phyloP scores from a whole-genome alignment of 2,113 vertebrate species.

The Beaufortia kweichowensis region DNA sequence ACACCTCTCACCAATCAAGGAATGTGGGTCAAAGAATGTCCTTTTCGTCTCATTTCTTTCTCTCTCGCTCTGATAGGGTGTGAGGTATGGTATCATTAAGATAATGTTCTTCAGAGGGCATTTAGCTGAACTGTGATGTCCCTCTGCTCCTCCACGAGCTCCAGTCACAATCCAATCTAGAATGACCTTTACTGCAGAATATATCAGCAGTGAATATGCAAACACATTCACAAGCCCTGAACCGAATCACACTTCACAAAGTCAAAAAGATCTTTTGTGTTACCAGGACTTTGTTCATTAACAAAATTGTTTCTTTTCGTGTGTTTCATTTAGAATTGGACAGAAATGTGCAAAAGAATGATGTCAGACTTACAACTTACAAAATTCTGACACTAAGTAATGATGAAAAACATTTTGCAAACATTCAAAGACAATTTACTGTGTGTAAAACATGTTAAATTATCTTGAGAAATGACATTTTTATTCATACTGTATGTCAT shows the following conservation, averaged over 20 bases:
- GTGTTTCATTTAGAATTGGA: no score
- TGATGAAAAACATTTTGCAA: no score
- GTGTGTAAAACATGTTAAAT: no score
- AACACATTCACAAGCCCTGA: conserved; percentile 25
- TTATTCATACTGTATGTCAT: not conserved
- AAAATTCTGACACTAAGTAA: no score
- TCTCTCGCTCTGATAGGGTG: conserved; percentile 50
- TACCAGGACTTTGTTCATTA: not conserved
- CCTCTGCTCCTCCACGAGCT: conserved; percentile 59
- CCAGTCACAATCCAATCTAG: conserved; percentile 61
- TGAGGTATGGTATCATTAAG: conserved; percentile 69
- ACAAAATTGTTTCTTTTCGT: no score
- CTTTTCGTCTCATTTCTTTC: conserved; percentile 52
- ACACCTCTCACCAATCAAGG: conserved; percentile 58
- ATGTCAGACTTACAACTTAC: no score
- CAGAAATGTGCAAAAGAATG: no score
- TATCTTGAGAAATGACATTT: no score
- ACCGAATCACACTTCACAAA: not conserved
- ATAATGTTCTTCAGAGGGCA: conserved; percentile 68
- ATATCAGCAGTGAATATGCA: conserved; percentile 35
- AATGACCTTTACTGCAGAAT: conserved; percentile 64
- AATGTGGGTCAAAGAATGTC: conserved; percentile 67
- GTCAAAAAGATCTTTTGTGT: not conserved
- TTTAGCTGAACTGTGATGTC: conserved; percentile 64
- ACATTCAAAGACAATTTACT: no score